Evolutionary conservation across 2,888 invertebrate genomes (phyloP), one percentile per base, ranked within the genome.

Genomic region (Pantelozetes paolii): DNA sequence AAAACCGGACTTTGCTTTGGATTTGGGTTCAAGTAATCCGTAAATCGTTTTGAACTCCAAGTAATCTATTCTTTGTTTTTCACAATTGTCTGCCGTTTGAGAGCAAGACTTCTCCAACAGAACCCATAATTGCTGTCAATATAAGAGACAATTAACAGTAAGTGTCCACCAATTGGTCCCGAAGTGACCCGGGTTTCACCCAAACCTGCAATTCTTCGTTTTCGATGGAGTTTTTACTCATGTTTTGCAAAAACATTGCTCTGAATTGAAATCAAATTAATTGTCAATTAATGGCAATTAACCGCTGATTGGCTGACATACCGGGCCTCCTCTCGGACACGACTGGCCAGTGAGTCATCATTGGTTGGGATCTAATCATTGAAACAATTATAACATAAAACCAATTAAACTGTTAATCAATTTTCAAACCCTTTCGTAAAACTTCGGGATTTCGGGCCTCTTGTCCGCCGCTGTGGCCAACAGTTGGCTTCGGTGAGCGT

Each of bases 191-290:
- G 2, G 11, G 15, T 11, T 15, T 9, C 2, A 18, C 15, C 32
- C 71, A 75, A 78, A 84, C 83, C 80, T 84, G 83, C 71, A 95
- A 82, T 82, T 97, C 95, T 80, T 90, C 89, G 81, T 92, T 92
- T 82, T 93, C 91, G 30, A 96, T 82, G 40, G 95, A 83, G 79
- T 92, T 90, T 79, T 89, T 87, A 76, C 91, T 92, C 80, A 90
- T 88, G 81, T 91, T 88, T 82, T 94, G 92, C 67, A 96, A 83
- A 81, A 94, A 92, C 76, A 91, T 87, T 1, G 93, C 91, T 79
- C 94, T 82, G 71, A 40, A 74, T 70, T 13, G 72, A 28, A 48
- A 72, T n/a, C 13, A 20, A 32, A 48, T 13, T 26, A 32, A 11
- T 20, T 1, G 40, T 36, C 18, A 20, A 67, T 3, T 40, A 6